Percentiles rank a stretch among this genome's conserved stretches.
phyloP scores from a whole-genome alignment of 2,797 vertebrate genomes.

The Loris lydekkerianus region DNA sequence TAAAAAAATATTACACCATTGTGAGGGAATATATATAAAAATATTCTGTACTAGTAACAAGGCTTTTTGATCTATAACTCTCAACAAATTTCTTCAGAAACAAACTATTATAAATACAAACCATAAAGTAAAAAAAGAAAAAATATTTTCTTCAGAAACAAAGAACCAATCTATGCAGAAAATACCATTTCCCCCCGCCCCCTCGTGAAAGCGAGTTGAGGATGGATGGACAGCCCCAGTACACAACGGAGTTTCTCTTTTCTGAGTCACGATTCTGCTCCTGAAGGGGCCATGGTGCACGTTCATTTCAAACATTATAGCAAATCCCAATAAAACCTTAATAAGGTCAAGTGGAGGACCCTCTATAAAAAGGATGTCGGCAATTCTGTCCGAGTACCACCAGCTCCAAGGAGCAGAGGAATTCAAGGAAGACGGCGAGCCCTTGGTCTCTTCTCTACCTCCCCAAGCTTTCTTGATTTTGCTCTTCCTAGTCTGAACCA shows the following conservation, averaged over 20 bases:
- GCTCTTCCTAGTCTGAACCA: background rate
- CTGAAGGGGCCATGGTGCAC: conserved; percentile 79
- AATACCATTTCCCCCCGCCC: conserved; percentile 75
- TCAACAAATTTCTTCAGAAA: conserved; percentile 85
- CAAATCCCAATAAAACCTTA: conserved; percentile 88
- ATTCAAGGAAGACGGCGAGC: conserved; percentile 71
- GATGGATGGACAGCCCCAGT: conserved; percentile 82
- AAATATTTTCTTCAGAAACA: conserved; percentile 79
- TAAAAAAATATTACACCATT: conserved; percentile 85
- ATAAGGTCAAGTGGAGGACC: conserved; percentile 89
- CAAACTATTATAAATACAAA: conserved; percentile 88
- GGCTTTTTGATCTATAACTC: conserved; percentile 81
- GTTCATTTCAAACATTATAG: conserved; percentile 84
- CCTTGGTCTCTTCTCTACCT: conserved; percentile 70
- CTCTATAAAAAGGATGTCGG: conserved; percentile 88
- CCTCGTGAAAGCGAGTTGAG: conserved; percentile 83
- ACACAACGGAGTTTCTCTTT: conserved; percentile 84
- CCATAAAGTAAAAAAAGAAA: conserved; percentile 79
- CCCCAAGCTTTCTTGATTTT: conserved; percentile 35
- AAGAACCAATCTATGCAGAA: conserved; percentile 83
- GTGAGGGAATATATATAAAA: conserved; percentile 86
- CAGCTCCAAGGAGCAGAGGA: conserved; percentile 78
- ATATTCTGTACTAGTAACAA: conserved; percentile 83
- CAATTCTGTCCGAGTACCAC: conserved; percentile 85
- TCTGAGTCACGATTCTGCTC: conserved; percentile 81